phyloP scores from a whole-genome alignment of 2,888 invertebrate species.

The Hipparchia semele region DNA sequence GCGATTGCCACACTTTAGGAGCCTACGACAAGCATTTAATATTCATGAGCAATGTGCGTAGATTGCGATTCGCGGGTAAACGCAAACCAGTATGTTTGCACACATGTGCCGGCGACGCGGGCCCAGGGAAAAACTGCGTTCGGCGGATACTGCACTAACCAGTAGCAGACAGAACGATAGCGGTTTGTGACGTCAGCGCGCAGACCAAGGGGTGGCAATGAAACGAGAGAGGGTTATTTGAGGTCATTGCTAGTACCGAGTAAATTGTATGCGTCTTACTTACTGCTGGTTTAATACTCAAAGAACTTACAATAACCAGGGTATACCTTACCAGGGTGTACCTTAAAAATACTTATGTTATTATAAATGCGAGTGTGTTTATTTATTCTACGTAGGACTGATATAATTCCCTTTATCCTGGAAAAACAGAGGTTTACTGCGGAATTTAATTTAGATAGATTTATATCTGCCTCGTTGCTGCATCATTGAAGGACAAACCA shows the following conservation, averaged over 20 bases:
- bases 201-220: not conserved
- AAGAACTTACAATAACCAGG: not conserved
- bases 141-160: not conserved
- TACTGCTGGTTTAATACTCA: not conserved
- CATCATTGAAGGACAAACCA: too few relatives aligned
- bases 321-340: too few relatives aligned
- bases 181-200: not conserved
- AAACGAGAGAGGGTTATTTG: slow-evolving; percentile 1
- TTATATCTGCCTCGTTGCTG: too few relatives aligned
- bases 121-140: not conserved
- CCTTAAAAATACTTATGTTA: too few relatives aligned
- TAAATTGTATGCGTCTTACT: not conserved
- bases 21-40: not conserved
- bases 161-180: not conserved
- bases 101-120: not conserved
- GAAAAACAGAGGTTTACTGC: too few relatives aligned
- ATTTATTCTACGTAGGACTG: too few relatives aligned
- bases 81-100: not conserved
- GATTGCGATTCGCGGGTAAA: not conserved
- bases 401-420: too few relatives aligned
- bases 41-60: slow-evolving; percentile 21
- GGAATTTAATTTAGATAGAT: too few relatives aligned
- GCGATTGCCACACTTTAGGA: not conserved
- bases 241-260: not conserved
- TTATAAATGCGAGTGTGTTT: too few relatives aligned